phyloP scores from a whole-genome alignment of 1,140 invertebrate species.

The Odontomachus brunneus region DNA sequence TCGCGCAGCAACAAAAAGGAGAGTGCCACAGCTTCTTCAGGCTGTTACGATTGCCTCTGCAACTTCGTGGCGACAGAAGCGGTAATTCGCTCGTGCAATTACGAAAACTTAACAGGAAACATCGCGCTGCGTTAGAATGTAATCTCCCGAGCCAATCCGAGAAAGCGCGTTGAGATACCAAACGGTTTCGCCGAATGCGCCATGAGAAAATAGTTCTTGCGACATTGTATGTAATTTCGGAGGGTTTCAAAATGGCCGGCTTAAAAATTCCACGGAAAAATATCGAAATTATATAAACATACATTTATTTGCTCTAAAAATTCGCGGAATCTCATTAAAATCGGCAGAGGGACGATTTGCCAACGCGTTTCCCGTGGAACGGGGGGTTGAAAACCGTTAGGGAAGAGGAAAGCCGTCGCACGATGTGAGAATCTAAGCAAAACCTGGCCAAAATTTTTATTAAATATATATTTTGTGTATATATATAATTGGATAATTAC shows the following conservation, averaged over 20 bases:
- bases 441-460: no score
- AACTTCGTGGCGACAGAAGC: background rate
- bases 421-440: no score
- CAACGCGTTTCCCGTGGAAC: conserved; percentile 9
- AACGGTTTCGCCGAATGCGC: no score
- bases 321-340: background rate
- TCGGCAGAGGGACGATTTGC: background rate
- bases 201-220: no score
- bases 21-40: conserved; percentile 1
- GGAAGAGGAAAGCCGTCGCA: no score
- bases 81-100: conserved; percentile 29
- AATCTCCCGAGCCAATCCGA: background rate
- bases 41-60: conserved; percentile 9
- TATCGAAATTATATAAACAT: background rate
- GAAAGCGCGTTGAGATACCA: conserved; percentile 3
- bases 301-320: background rate
- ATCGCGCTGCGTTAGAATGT: background rate
- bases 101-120: conserved; percentile 28
- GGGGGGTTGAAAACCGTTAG: no score
- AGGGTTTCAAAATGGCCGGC: no score
- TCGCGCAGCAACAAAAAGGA: background rate
- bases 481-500: no score
- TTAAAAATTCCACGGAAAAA: background rate
- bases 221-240: no score
- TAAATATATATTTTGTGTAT: no score